phyloP scores from a whole-genome alignment of 2,888 invertebrate genomes.

The Mimas tiliae region DNA sequence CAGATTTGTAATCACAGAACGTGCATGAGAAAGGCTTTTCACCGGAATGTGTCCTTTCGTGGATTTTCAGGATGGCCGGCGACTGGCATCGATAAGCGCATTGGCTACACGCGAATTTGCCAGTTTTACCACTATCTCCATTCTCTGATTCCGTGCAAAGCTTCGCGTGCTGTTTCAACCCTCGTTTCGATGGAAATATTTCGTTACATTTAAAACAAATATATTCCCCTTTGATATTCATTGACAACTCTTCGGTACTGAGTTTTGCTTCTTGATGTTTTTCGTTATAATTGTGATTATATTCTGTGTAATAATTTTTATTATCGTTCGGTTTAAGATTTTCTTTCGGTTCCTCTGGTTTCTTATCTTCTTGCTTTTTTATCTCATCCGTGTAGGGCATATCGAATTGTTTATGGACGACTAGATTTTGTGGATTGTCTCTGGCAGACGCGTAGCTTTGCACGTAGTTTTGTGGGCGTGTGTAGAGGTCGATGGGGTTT shows the following conservation, averaged over 20 bases:
- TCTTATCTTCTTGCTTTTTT: slow-evolving; percentile 42
- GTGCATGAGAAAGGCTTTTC: slow-evolving; percentile 79
- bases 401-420: slow-evolving; percentile 69
- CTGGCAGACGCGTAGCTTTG: slow-evolving; percentile 59
- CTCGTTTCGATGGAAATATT: slow-evolving; percentile 68
- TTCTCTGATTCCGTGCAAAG: slow-evolving; percentile 53
- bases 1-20: slow-evolving; percentile 80
- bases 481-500: slow-evolving; percentile 61
- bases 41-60: slow-evolving; percentile 77
- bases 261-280: slow-evolving; percentile 53
- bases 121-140: slow-evolving; percentile 56
- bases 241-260: slow-evolving; percentile 53
- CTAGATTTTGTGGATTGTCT: slow-evolving; percentile 76
- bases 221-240: slow-evolving; percentile 74
- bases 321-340: slow-evolving; percentile 71
- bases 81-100: slow-evolving; percentile 80
- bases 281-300: slow-evolving; percentile 55
- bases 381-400: slow-evolving; percentile 21
- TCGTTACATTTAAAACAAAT: slow-evolving; percentile 71
- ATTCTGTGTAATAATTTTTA: slow-evolving; percentile 58
- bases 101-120: slow-evolving; percentile 72
- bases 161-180: slow-evolving; percentile 72
- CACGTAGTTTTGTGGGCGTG: slow-evolving; percentile 61
- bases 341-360: slow-evolving; percentile 69
- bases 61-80: slow-evolving; percentile 79